Evolutionary conservation across 1,140 invertebrate genomes (phyloP), one percentile per base, ranked within the genome.

Genomic region (Cotesia typhae): DNA sequence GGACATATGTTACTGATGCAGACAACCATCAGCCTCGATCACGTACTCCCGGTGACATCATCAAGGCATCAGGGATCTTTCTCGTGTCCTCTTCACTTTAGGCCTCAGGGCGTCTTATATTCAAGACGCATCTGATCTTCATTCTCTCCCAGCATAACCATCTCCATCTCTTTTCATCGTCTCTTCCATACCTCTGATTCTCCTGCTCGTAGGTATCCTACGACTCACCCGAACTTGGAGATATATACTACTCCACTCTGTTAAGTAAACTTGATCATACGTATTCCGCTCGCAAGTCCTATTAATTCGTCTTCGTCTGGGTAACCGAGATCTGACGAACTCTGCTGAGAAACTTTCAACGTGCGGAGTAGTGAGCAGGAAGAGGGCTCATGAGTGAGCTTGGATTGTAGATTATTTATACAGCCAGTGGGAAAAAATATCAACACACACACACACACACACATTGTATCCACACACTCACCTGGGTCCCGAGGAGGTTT

Each of bases 261-360:
- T 47, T 47, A 47, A 47, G 41, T 47, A 20, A 35, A 35, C 28
- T 28, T 35, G 14, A 61, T 61, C 38, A 57, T 36, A 70, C 55
- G 71, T 81, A 78, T 79, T 79, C 76, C 75, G 63, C 52, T 69
- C 70, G 80, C 79, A 77, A 76, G 59, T 78, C 75, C 78, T 75
- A 81, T 81, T 83, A 82, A 82, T 84, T 81, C 77, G 70, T 79
- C 75, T 75, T 81, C 77, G 70, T 79, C 75, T 75, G 76, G 80
- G 35, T 78, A 80, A 81, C 74, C 75, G 74, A 78, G 78, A 78
- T 76, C 70, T 73, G 74, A 75, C 59, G 55, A 69, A 71, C 64
- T 74, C 73, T 60, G 69, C 6, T 9, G 41, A 47, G 41, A 47
- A 47, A 47, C 41, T 47, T 10, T 47, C 28, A 28, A 28, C 28